Conservation (phyloP, 2,113 vertebrate species). For the Corythornis madagascariensis region DNA sequence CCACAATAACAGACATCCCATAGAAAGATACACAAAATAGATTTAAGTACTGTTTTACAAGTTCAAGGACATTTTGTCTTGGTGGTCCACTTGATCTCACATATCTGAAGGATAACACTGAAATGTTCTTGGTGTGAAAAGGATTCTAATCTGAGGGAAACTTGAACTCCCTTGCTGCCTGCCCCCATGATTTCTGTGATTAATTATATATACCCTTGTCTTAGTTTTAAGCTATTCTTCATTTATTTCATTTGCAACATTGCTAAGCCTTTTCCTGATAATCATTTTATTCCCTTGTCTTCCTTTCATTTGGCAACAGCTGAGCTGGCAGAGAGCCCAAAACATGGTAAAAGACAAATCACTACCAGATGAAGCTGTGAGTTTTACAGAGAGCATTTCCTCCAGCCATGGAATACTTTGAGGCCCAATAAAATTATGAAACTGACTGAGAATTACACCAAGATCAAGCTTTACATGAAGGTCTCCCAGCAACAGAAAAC, state of each 20-base stretch:
- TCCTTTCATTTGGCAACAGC: constrained; percentile 75
- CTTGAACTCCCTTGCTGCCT: neutral
- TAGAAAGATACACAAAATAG: neutral
- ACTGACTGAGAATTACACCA: constrained; percentile 57
- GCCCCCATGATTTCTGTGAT: neutral
- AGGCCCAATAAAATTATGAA: constrained; percentile 66
- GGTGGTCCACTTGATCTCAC: constrained; percentile 21
- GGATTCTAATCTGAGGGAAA: neutral
- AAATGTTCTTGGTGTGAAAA: neutral
- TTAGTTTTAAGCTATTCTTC: constrained; percentile 61
- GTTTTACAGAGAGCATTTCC: constrained; percentile 74
- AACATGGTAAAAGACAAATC: constrained; percentile 83
- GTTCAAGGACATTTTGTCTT: neutral
- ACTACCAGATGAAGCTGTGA: constrained; percentile 83
- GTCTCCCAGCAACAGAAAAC: constrained; percentile 25
- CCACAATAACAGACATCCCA: neutral
- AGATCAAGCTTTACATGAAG: constrained; percentile 41
- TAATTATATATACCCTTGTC: constrained; percentile 23
- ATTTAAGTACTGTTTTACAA: neutral
- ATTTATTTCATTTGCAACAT: constrained; percentile 67
- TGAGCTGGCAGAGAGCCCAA: constrained; percentile 77
- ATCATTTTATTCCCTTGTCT: constrained; percentile 77
- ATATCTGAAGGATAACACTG: neutral
- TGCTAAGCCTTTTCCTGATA: constrained; percentile 73
- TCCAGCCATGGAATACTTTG: constrained; percentile 61